A percentile compares a stretch with the other conserved stretches of the same genome.
Conservation (phyloP, 2,888 invertebrate species). For the Drosophila koepferae region DNA sequence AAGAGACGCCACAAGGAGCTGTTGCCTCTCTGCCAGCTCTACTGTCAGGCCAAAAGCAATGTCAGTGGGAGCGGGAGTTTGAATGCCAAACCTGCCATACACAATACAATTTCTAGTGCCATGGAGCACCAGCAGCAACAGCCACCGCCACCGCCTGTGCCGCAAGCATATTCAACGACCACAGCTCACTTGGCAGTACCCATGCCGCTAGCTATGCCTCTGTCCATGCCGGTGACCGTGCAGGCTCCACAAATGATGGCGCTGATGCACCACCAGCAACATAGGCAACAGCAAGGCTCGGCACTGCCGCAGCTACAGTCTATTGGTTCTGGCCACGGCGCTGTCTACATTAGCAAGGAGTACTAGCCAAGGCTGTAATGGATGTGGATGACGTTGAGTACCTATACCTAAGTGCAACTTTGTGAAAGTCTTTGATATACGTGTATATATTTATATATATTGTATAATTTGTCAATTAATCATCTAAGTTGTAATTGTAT, state of each 20-base stretch:
- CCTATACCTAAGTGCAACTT: conserved; percentile 61
- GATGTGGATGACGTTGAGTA: conserved; percentile 38
- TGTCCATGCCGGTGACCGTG: conserved; percentile 62
- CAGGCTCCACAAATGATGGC: conserved; percentile 70
- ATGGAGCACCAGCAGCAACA: conserved; percentile 31
- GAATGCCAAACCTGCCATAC: conserved; percentile 19
- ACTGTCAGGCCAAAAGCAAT: conserved; percentile 75
- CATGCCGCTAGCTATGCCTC: conserved; percentile 55
- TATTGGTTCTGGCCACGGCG: conserved; percentile 42
- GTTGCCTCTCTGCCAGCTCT: conserved; percentile 73
- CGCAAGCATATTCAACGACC: conserved; percentile 10
- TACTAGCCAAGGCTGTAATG: conserved; percentile 36
- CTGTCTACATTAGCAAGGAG: conserved; percentile 67
- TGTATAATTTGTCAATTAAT: conserved; percentile 40
- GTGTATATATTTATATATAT: conserved; percentile 29
- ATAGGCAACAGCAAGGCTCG: conserved; percentile 39
- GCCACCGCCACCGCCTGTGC: conserved; percentile 22
- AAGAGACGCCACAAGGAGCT: conserved; percentile 81
- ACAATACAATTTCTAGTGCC: conserved; percentile 17
- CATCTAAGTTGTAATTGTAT: conserved; percentile 14
- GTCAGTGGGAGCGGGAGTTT: neutral
- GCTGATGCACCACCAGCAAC: conserved; percentile 55
- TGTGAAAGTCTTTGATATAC: conserved; percentile 35
- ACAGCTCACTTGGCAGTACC: conserved; percentile 47
- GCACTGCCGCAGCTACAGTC: conserved; percentile 44